A percentile compares a stretch with the other conserved stretches of the same genome.
Evolutionary conservation across 30 jellyfish, hydroid and myxozoan genomes (phyloP).

Genomic region (Aurelia aurita complex sp. Pacific): DNA sequence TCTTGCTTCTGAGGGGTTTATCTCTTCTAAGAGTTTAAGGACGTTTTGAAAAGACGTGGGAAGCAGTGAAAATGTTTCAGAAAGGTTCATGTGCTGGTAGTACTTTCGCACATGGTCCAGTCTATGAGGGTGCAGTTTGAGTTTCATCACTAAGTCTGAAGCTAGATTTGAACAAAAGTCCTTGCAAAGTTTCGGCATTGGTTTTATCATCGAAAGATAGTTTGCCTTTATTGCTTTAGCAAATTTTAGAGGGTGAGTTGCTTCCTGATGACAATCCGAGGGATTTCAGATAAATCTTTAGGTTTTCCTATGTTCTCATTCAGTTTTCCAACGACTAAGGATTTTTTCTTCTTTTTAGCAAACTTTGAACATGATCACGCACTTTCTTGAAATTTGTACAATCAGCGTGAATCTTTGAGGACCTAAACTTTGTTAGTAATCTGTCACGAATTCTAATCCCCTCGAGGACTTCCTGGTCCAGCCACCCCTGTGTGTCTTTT

Average conservation of each 20-base stretch:
- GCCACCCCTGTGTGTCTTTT: no score
- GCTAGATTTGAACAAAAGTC: slow-evolving; percentile 3
- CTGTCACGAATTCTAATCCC: no score
- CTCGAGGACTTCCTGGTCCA: no score
- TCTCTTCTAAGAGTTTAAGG: no score
- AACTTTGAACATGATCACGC: slow-evolving; percentile 5
- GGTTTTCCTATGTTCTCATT: not conserved
- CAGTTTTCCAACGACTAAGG: not conserved
- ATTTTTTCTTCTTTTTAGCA: not conserved
- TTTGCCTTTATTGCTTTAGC: not conserved
- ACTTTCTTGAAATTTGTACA: not conserved
- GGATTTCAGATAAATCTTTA: not conserved
- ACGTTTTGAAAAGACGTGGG: no score
- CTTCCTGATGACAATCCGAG: not conserved
- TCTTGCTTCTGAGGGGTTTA: no score
- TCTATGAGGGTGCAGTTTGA: no score
- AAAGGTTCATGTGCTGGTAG: no score
- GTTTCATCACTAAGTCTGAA: not conserved
- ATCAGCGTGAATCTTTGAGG: not conserved
- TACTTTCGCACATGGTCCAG: no score
- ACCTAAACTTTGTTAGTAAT: not conserved
- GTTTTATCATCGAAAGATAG: slow-evolving; percentile 11
- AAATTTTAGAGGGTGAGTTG: no score
- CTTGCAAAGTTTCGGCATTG: slow-evolving; percentile 2
- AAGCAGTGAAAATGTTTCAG: no score